Evolutionary conservation across 2,888 invertebrate genomes (phyloP), one percentile per base, ranked within the genome.

Genomic region (Nebria salina): DNA sequence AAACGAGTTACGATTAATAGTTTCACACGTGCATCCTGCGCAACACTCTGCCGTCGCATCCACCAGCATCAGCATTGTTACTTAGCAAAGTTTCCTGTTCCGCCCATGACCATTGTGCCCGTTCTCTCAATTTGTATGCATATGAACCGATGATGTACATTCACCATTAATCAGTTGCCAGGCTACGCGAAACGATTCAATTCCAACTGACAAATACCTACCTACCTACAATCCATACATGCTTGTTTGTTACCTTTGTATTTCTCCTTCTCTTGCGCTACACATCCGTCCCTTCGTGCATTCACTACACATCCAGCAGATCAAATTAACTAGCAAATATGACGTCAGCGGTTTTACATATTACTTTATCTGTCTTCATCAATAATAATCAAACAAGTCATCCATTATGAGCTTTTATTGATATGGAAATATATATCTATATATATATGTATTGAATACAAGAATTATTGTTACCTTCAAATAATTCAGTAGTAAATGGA

Each of bases 1-100:
- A 83, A 85, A 84, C 85, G 83, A 85, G 85, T 84, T 82, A 85
- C 84, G 84, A 86, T 86, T 86, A 85, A 87, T 86, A 84, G 85
- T 84, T 85, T 86, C 85, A 85, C 85, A 85, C 86, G 84, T 85
- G 85, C 83, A 85, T 84, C 84, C 84, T 84, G 80, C 79, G 72
- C 75, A 42, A 64, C 75, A 54, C 54, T 54, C 54, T 54, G 41
- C 13, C 26, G 66, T 68, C 68, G 68, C 20, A 68, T 68, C 26
- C 13, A 15, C 20, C 7, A 68, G 8, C 66, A 66, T 66, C 25
- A 20, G 20, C 68, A 26, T 20, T 54, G 54, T 54, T 68, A 80
- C 81, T 81, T 81, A 76, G 81, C 66, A 81, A 81, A 81, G 81
- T 81, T 81, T 81, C 81, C 81, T 81, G 81, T 76, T 81, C 80